These are phyloP conservation scores for Cyrtorhinus lividipennis DNA, from an alignment of 1,140 invertebrate species.

Conservation along the genomic window DNA sequence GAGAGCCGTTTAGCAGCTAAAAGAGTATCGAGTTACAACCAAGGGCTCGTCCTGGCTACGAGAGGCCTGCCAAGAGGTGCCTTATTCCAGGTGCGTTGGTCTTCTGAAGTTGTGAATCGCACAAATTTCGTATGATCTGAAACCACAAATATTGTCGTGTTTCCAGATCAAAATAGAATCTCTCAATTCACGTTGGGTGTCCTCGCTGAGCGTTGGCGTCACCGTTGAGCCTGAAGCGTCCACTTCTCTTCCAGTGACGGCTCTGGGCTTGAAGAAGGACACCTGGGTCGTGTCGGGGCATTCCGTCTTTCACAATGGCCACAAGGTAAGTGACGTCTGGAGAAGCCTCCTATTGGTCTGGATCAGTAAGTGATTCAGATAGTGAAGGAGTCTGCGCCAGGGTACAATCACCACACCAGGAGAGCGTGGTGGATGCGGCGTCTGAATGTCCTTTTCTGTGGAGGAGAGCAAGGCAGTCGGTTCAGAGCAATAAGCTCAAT, in stretches of 20 bases:
- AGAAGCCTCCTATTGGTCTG: not conserved
- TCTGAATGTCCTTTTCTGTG: too few species aligned
- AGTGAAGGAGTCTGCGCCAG: too few species aligned
- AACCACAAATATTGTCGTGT: not conserved
- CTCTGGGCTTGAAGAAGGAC: conserved; percentile 54
- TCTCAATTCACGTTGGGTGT: conserved; percentile 60
- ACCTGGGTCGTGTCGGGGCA: conserved; percentile 63
- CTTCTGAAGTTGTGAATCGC: conserved; percentile 61
- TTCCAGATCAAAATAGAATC: conserved; percentile 54
- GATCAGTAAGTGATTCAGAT: not conserved
- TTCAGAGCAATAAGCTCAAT: too few species aligned
- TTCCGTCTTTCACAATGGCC: conserved; percentile 62
- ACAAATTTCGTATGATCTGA: conserved; percentile 37
- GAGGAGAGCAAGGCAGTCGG: too few species aligned
- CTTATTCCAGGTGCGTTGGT: conserved; percentile 57
- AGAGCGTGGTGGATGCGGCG: too few species aligned
- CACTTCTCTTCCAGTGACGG: conserved; percentile 48
- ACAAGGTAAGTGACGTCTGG: conserved; percentile 51
- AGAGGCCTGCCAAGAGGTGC: conserved; percentile 42
- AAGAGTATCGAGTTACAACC: conserved; percentile 58
- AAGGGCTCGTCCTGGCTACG: conserved; percentile 50
- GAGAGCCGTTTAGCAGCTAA: conserved; percentile 41
- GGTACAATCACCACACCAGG: too few species aligned
- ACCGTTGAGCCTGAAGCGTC: conserved; percentile 52
- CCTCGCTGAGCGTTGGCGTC: conserved; percentile 60